Evolutionary conservation across 2,797 vertebrate species (phyloP).

Genomic region (Tenualosa thibaudeaui): DNA sequence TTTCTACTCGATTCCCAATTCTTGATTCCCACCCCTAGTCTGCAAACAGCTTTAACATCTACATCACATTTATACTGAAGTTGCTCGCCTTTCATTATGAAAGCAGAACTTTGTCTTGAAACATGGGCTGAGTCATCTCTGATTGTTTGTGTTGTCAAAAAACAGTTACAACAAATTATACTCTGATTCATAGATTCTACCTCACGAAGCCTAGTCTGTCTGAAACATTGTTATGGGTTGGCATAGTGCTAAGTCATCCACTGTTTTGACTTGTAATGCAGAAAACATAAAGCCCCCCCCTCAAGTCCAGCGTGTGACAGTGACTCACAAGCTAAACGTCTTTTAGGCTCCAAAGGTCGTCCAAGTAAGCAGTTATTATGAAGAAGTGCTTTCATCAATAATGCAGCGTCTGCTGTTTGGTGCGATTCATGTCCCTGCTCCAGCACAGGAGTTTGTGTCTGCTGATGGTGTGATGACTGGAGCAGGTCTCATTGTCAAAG

Average conservation of each 20-base stretch:
- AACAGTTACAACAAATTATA: not conserved
- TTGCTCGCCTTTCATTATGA: not conserved
- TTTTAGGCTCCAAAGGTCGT: constrained; percentile 3
- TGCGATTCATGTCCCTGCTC: constrained; percentile 4
- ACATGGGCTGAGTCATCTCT: not conserved
- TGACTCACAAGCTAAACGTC: not conserved
- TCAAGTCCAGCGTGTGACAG: not conserved
- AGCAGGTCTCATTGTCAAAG: not conserved
- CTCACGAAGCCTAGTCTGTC: not conserved
- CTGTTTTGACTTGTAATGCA: constrained; percentile 8
- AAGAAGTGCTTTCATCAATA: constrained; percentile 23
- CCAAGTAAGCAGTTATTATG: constrained; percentile 13
- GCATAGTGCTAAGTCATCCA: not conserved
- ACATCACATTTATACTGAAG: not conserved
- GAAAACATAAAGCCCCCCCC: not conserved
- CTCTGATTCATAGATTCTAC: not conserved
- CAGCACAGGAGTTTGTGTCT: not conserved
- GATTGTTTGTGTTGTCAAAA: not conserved
- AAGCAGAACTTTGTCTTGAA: not conserved
- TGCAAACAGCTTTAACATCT: not conserved
- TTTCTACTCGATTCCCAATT: too few relatives aligned
- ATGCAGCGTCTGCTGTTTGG: constrained; percentile 12
- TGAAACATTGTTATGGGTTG: not conserved
- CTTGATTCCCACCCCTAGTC: not conserved
- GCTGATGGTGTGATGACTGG: not conserved